Conservation (phyloP, 2,797 vertebrate species). For the Hydrophis major region DNA sequence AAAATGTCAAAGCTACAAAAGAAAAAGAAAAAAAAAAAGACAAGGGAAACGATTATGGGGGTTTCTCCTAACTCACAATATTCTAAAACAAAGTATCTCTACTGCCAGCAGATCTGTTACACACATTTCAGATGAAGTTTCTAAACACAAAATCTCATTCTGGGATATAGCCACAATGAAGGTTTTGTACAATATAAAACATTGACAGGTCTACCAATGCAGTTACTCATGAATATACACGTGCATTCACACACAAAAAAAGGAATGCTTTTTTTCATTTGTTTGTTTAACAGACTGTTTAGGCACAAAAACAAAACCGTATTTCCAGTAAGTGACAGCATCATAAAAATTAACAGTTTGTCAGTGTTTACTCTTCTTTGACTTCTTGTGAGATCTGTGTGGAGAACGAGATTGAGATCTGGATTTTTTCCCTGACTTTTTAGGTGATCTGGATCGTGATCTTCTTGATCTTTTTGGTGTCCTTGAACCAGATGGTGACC, state of each 20-base stretch:
- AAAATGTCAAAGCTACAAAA: slow-evolving; percentile 90
- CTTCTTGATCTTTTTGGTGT: slow-evolving; percentile 93
- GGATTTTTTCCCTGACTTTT: slow-evolving; percentile 92
- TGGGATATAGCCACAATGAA: slow-evolving; percentile 79
- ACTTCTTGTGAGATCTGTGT: slow-evolving; percentile 99
- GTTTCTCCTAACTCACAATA: slow-evolving; percentile 77
- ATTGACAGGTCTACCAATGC: slow-evolving; percentile 83
- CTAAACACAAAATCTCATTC: slow-evolving; percentile 81
- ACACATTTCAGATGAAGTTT: slow-evolving; percentile 79
- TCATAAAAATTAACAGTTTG: slow-evolving; percentile 70
- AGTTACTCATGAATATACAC: slow-evolving; percentile 81
- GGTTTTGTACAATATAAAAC: slow-evolving; percentile 97
- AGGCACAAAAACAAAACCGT: slow-evolving; percentile 84
- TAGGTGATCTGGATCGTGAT: slow-evolving; percentile 91
- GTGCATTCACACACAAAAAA: slow-evolving; percentile 84
- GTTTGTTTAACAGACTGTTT: slow-evolving; percentile 73
- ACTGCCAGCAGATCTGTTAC: slow-evolving; percentile 84
- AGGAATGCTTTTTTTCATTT: slow-evolving; percentile 78
- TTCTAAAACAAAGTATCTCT: slow-evolving; percentile 87
- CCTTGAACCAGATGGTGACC: slow-evolving; percentile 92
- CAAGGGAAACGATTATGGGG: slow-evolving; percentile 72
- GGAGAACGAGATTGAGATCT: slow-evolving; percentile 95
- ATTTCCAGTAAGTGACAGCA: slow-evolving; percentile 81
- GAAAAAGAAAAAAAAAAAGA: slow-evolving; percentile 58
- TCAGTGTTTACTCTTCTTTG: slow-evolving; percentile 99